Base-by-base conservation (phyloP, 2,113 vertebrate genomes). In the Eupsittula cactorum region DNA sequence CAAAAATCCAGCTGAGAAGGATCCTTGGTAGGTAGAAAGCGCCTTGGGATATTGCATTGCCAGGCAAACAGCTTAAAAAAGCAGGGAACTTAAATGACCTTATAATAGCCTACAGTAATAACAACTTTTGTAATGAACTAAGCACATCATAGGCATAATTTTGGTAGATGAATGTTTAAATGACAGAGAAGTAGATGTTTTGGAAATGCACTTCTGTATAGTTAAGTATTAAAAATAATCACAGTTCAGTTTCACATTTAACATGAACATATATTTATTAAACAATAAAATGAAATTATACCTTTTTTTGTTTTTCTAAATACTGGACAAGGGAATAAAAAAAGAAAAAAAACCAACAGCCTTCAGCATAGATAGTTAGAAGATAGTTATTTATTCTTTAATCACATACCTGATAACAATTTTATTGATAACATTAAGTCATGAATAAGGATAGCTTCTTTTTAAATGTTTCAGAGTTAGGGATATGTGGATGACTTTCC, bases 311-410 rank as follows among this genome's bases (percentile, higher is more conserved):
- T 70, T 74, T 41, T 13, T 0, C 16, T 68, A 71, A 75, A 49
- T 35, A 75, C 71, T 44, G 16, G 3, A 9, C 8, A 47, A 4
- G 3, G 1, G 1, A 44, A 52, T 15, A 16, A 8, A 52, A 57
- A 47, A 7, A 11, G 1, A 4, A 33, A 13, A 39, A 39, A 76
- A 49, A 7, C 2, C 1, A 35, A 7, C 16, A 50, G 3, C 6
- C 11, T 65, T 74, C 3, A 1, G 8, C 60, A 37, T 46, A 37
- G 37, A 82, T 59, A 37, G 37, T 82, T 16, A 71, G 46, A 67
- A 73, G 6, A 11, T 5, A 79, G 6, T 47, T 67, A 18, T 16
- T 33, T 57, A 53, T 70, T 79, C 18, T 53, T 82, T 68, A 82
- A 86, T 63, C 7, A 27, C 3, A 29, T 53, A 12, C 18, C 13